phyloP scores from a whole-genome alignment of 2,888 invertebrate species.

The Leptothorax acervorum region DNA sequence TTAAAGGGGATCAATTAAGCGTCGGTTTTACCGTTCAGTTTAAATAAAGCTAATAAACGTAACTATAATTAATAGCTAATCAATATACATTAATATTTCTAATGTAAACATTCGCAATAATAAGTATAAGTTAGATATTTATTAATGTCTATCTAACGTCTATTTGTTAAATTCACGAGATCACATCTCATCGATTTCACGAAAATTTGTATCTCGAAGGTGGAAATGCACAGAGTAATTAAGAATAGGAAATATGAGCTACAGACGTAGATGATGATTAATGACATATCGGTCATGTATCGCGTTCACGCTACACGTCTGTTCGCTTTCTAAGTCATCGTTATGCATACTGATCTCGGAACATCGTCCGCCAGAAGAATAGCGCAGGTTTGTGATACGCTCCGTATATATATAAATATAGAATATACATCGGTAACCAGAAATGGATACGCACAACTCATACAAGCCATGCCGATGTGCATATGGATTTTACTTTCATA shows the following conservation, averaged over 20 bases:
- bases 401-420: conserved; percentile 31
- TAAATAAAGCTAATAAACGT: background rate
- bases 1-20: background rate
- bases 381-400: conserved; percentile 2
- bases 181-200: background rate
- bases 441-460: conserved; percentile 45
- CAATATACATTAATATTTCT: background rate
- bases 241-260: conserved; percentile 25
- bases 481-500: conserved; percentile 70
- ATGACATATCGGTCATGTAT: conserved; percentile 34
- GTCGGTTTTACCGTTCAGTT: background rate
- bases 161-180: background rate
- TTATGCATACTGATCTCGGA: conserved; percentile 48
- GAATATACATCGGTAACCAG: conserved; percentile 56
- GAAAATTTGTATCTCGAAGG: conserved; percentile 6
- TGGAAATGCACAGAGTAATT: conserved; percentile 24
- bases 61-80: background rate
- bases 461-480: conserved; percentile 31
- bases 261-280: conserved; percentile 48
- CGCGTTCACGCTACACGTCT: conserved; percentile 47
- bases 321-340: conserved; percentile 51
- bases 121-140: background rate
- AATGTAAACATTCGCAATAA: background rate
- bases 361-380: conserved; percentile 41
- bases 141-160: background rate